These are phyloP conservation scores for Borostomias antarcticus DNA, from an alignment of 2,797 vertebrate genomes.

Conservation along the genomic window DNA sequence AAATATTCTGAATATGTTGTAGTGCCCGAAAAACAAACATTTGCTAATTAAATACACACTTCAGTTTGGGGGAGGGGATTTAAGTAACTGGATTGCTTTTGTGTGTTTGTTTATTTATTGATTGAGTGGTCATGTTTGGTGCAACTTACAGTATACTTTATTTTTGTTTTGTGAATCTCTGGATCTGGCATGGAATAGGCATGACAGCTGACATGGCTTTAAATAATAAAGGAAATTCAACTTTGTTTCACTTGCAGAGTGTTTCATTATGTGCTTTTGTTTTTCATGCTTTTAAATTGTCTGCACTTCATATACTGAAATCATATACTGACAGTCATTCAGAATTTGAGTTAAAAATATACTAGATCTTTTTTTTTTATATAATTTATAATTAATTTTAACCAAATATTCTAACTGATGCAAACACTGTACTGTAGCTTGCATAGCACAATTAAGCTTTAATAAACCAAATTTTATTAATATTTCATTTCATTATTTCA, in stretches of 20 bases:
- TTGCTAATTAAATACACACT: slow-evolving; percentile 33
- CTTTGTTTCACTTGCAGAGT: slow-evolving; percentile 8
- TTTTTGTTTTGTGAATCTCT: slow-evolving; percentile 48
- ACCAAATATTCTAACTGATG: no score
- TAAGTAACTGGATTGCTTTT: slow-evolving; percentile 59
- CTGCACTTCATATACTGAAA: no score
- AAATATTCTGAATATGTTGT: slow-evolving; percentile 44
- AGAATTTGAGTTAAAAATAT: no score
- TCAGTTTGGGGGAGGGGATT: slow-evolving; percentile 10
- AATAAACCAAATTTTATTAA: no score
- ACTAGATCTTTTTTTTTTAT: no score
- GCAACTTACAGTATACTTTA: slow-evolving; percentile 58
- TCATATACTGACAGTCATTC: no score
- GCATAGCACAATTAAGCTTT: no score
- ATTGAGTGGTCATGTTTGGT: slow-evolving; percentile 68
- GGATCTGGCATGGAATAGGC: slow-evolving; percentile 67
- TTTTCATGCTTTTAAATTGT: not conserved
- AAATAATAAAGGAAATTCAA: slow-evolving; percentile 68
- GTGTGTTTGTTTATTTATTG: slow-evolving; percentile 64
- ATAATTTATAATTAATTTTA: no score
- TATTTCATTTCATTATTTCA: no score
- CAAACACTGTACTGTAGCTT: no score
- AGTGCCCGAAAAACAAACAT: slow-evolving; percentile 5
- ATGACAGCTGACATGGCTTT: slow-evolving; percentile 66
- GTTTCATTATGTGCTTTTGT: not conserved